phyloP scores from a whole-genome alignment of 2,797 vertebrate species.

The Scyliorhinus canicula region DNA sequence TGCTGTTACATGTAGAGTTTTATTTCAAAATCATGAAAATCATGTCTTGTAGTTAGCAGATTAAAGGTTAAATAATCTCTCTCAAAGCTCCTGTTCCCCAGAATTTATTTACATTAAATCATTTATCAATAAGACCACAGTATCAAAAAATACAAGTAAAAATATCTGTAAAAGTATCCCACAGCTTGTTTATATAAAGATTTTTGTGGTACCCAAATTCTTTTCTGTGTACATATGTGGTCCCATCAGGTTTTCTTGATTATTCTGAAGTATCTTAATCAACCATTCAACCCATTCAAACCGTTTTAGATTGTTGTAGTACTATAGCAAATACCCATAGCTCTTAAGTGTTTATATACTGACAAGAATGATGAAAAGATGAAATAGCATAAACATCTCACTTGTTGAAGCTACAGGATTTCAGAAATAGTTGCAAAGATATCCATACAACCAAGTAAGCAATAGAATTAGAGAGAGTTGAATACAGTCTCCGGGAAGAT shows the following conservation, averaged over 20 bases:
- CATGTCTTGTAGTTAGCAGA: background rate
- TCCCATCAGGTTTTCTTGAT: background rate
- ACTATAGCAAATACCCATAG: background rate
- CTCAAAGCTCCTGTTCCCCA: slow-evolving; percentile 8
- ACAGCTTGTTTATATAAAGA: slow-evolving; percentile 34
- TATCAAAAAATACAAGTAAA: slow-evolving; percentile 39
- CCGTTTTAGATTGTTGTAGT: background rate
- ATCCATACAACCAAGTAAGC: background rate
- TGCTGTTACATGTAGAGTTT: too few relatives aligned
- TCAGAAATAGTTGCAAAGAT: slow-evolving; percentile 20
- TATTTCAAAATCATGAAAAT: background rate
- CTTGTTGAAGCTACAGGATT: background rate
- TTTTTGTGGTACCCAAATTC: background rate
- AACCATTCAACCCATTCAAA: slow-evolving; percentile 18
- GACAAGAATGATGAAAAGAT: background rate
- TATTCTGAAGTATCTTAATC: background rate
- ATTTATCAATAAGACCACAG: slow-evolving; percentile 37
- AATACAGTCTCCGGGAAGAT: background rate
- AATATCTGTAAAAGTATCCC: slow-evolving; percentile 38
- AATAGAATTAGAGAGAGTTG: background rate
- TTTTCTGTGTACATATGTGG: background rate
- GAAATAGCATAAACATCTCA: background rate
- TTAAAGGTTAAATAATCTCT: slow-evolving; percentile 14
- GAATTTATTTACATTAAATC: slow-evolving; percentile 35
- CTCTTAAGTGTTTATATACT: slow-evolving; percentile 2